Percentiles rank a stretch among this genome's conserved stretches.
Evolutionary conservation across 2,113 vertebrate species (phyloP).

Genomic region (Callorhinus ursinus): DNA sequence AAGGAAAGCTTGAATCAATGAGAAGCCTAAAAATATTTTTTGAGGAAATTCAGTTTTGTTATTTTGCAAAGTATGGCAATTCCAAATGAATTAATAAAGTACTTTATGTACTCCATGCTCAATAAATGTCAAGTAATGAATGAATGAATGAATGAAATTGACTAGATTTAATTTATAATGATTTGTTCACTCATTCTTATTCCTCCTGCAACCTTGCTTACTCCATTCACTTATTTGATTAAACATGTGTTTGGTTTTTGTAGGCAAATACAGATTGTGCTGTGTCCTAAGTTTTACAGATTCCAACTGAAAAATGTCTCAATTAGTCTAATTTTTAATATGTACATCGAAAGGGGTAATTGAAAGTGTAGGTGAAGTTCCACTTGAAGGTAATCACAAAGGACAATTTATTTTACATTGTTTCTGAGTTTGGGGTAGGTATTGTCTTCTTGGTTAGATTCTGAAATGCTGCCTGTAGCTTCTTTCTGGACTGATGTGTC

Average conservation of each 20-base stretch:
- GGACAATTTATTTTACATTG: neutral
- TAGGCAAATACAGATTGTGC: neutral
- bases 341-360: neutral
- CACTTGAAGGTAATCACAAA: neutral
- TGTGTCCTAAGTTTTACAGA: constrained; percentile 36
- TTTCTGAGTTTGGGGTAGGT: constrained; percentile 15
- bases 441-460: neutral
- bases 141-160: neutral
- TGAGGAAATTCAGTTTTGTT: constrained; percentile 14
- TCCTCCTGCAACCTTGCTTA: neutral
- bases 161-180: constrained; percentile 22
- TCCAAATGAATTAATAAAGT: neutral
- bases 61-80: constrained; percentile 35
- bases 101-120: neutral
- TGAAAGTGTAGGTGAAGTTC: neutral
- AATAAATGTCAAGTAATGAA: constrained; percentile 1
- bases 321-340: neutral
- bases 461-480: constrained; percentile 14
- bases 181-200: neutral
- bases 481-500: constrained; percentile 8
- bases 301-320: neutral
- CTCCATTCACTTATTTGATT: constrained; percentile 19
- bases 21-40: constrained; percentile 34
- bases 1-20: neutral
- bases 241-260: neutral